phyloP scores from a whole-genome alignment of 1,140 invertebrate species.

The Piezodorus guildinii region DNA sequence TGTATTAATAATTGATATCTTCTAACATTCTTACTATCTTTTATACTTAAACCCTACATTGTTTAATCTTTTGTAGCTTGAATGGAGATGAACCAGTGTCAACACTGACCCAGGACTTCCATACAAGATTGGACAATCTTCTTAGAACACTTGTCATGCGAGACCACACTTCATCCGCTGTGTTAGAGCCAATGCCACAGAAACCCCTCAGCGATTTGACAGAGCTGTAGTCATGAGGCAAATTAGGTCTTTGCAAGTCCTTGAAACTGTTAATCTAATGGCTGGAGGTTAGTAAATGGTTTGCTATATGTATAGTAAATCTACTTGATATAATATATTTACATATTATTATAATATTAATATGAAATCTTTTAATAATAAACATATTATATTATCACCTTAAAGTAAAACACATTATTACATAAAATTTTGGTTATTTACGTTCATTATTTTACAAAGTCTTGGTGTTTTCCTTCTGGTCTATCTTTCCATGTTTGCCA shows the following conservation, averaged over 20 bases:
- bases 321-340: too few species aligned
- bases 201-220: conserved; percentile 68
- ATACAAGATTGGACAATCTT: conserved; percentile 82
- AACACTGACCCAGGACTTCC: conserved; percentile 88
- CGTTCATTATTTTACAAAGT: too few species aligned
- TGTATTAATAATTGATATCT: background rate
- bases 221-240: conserved; percentile 67
- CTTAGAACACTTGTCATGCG: conserved; percentile 82
- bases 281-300: conserved; percentile 48
- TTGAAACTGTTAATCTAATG: conserved; percentile 91
- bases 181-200: conserved; percentile 70
- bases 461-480: too few species aligned
- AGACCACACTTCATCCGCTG: conserved; percentile 88
- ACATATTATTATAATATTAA: too few species aligned
- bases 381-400: too few species aligned
- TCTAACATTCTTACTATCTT: background rate
- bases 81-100: conserved; percentile 81
- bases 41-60: background rate
- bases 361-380: too few species aligned
- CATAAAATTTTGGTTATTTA: too few species aligned
- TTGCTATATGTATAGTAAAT: too few species aligned
- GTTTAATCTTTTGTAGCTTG: conserved; percentile 38
- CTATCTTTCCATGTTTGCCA: too few species aligned
- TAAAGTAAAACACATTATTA: too few species aligned
- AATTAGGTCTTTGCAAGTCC: conserved; percentile 79